Evolutionary conservation across 2,797 vertebrate genomes (phyloP).

Genomic region (Sciurus vulgaris): DNA sequence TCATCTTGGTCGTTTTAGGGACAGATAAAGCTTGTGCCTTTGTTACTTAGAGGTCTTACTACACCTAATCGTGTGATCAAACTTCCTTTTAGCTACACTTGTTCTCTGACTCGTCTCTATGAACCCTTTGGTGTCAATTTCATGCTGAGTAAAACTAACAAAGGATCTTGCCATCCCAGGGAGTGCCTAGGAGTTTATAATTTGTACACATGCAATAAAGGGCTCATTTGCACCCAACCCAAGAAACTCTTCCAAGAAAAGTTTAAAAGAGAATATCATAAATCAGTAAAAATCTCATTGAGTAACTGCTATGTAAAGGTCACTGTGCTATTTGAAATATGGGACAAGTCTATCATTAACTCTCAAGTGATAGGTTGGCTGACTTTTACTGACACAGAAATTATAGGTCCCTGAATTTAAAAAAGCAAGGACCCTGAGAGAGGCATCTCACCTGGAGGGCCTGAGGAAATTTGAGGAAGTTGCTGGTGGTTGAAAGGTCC

Average conservation of each 20-base stretch:
- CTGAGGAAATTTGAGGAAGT: background rate
- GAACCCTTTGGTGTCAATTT: background rate
- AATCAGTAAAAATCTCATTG: background rate
- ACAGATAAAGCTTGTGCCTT: background rate
- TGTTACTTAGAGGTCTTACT: background rate
- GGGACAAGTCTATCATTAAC: background rate
- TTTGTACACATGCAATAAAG: slow-evolving; percentile 33
- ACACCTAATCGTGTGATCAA: background rate
- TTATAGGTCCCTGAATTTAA: background rate
- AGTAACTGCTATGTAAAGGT: background rate
- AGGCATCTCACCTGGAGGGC: background rate
- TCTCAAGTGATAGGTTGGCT: background rate
- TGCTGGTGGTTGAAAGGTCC: background rate
- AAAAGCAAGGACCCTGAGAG: background rate
- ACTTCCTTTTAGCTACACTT: background rate
- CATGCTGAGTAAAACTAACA: background rate
- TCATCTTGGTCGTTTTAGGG: background rate
- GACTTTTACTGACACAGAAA: background rate
- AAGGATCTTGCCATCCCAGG: background rate
- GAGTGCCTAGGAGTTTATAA: background rate
- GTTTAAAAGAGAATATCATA: background rate
- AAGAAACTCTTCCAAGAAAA: slow-evolving; percentile 53
- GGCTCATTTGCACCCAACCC: slow-evolving; percentile 41
- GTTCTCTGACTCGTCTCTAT: background rate
- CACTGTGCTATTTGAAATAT: slow-evolving; percentile 24